A percentile compares a stretch with the other conserved stretches of the same genome.
Evolutionary conservation across 2,113 vertebrate genomes (phyloP).

Genomic region (Tragulus kanchil): DNA sequence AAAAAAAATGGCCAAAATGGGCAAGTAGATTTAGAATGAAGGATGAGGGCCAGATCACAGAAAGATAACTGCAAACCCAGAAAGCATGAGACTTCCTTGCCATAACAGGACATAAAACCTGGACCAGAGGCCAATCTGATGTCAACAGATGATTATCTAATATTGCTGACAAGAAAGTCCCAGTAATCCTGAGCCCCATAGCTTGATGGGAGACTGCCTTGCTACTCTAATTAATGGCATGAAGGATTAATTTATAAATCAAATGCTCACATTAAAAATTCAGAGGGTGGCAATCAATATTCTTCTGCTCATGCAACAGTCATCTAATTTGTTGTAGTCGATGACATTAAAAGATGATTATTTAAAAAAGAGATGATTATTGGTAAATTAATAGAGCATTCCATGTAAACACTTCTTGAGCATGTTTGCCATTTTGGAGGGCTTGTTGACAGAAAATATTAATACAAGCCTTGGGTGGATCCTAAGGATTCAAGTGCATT

Average conservation of each 20-base stretch:
- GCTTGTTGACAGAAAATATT: no score
- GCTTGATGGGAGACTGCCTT: background rate
- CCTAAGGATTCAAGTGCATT: no score
- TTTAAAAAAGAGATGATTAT: no score
- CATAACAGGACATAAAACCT: background rate
- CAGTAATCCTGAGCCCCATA: background rate
- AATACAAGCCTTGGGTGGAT: no score
- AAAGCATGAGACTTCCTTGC: background rate
- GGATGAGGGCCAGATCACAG: background rate
- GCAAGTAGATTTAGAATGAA: background rate
- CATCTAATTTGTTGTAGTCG: slow-evolving; percentile 72
- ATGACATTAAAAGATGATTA: no score
- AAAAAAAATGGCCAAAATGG: background rate
- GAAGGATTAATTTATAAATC: slow-evolving; percentile 70
- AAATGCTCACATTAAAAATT: slow-evolving; percentile 63
- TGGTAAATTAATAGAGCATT: no score
- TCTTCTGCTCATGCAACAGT: slow-evolving; percentile 67
- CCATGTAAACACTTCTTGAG: no score
- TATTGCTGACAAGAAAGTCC: slow-evolving; percentile 9
- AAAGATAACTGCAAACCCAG: background rate
- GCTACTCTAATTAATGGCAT: slow-evolving; percentile 62
- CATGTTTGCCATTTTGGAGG: no score
- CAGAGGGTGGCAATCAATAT: slow-evolving; percentile 63
- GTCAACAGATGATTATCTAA: background rate
- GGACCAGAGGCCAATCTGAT: background rate